Percentiles rank a stretch among this genome's conserved stretches.
phyloP scores from a whole-genome alignment of 2,797 vertebrate genomes.

The Phoxinus dragarum region DNA sequence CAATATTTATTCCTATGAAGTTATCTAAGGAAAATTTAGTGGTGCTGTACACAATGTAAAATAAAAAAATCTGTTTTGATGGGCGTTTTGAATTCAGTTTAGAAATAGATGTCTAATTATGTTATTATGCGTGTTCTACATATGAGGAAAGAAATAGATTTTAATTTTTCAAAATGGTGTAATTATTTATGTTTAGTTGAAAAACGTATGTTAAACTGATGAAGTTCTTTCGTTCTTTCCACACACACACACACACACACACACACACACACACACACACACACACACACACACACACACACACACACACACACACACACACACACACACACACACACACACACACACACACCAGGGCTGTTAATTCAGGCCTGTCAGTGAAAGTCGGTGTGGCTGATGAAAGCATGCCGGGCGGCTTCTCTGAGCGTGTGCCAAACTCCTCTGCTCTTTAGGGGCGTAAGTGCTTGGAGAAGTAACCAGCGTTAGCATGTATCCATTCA shows the following conservation, averaged over 20 bases:
- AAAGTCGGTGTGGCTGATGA: constrained; percentile 49
- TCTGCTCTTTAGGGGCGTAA: constrained; percentile 56
- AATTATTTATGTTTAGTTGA: neutral
- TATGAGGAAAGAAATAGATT: neutral
- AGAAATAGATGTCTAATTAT: neutral
- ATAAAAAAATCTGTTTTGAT: neutral
- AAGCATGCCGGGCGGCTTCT: constrained; percentile 51
- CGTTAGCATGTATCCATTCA: constrained; percentile 2
- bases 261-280: neutral
- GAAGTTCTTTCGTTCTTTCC: neutral
- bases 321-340: constrained; percentile 14
- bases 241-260: no score
- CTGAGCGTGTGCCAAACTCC: constrained; percentile 56
- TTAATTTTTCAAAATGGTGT: neutral
- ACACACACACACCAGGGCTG: constrained; percentile 1
- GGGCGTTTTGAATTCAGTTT: neutral
- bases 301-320: neutral
- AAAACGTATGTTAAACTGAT: neutral
- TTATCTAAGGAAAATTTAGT: neutral
- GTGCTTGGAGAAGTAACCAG: constrained; percentile 60
- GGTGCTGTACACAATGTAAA: neutral
- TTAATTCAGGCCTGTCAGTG: constrained; percentile 50
- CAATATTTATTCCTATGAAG: neutral
- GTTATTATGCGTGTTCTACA: neutral
- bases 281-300: constrained; percentile 26